Evolutionary conservation across 2,113 vertebrate genomes (phyloP).

Genomic region (Geococcyx californianus): DNA sequence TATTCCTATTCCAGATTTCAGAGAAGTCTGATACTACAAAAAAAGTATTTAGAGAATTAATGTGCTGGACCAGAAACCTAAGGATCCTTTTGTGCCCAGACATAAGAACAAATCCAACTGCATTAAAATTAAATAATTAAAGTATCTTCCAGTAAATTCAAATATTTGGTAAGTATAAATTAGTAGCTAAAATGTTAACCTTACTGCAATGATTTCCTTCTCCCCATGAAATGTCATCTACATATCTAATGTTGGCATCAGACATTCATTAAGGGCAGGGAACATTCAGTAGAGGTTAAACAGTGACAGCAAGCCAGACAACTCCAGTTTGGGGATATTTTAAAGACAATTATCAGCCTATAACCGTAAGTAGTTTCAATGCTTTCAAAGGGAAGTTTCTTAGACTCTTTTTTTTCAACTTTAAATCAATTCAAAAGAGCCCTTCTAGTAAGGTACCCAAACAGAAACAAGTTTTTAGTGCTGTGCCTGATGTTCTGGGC

Average conservation of each 20-base stretch:
- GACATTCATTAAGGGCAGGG: not conserved
- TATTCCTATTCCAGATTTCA: not conserved
- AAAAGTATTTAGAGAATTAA: not conserved
- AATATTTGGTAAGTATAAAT: not conserved
- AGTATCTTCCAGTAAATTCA: slow-evolving; percentile 1
- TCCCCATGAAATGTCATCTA: not conserved
- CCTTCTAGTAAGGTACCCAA: not conserved
- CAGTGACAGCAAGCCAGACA: not conserved
- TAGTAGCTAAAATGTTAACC: slow-evolving; percentile 1
- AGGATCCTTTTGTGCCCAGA: not conserved
- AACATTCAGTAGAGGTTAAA: slow-evolving; percentile 10
- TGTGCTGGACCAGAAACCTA: not conserved
- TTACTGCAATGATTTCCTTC: not conserved
- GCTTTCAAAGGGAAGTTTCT: not conserved
- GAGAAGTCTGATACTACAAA: not conserved
- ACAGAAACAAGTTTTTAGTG: not conserved
- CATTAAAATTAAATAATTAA: not conserved
- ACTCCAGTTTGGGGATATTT: not conserved
- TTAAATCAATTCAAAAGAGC: not conserved
- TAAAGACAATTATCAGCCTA: not conserved
- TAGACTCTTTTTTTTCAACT: not conserved
- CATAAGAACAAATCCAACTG: slow-evolving; percentile 3
- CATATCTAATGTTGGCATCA: not conserved
- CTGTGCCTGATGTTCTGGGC: not conserved
- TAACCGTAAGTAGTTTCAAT: not conserved